These are phyloP conservation scores for Mycetomoellerius zeteki DNA, from an alignment of 1,140 invertebrate genomes.

Conservation along the genomic window DNA sequence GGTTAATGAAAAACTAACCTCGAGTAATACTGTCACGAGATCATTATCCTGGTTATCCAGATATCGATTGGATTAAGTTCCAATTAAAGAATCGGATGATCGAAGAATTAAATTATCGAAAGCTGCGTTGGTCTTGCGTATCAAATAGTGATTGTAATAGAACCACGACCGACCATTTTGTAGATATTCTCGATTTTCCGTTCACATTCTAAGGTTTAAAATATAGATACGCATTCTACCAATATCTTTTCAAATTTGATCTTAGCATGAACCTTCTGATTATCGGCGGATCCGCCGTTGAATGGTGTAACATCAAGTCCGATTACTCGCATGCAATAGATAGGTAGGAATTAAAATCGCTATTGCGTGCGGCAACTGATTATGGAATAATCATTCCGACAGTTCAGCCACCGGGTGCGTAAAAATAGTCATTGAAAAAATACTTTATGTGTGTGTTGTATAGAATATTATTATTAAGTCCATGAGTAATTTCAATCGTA, in stretches of 20 bases:
- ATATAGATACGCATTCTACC: neutral
- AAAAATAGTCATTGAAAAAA: neutral
- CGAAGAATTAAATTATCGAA: slow-evolving; percentile 15
- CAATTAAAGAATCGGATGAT: neutral
- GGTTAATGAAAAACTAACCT: slow-evolving; percentile 21
- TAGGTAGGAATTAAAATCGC: slow-evolving; percentile 38
- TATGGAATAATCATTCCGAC: slow-evolving; percentile 28
- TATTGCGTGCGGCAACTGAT: slow-evolving; percentile 38
- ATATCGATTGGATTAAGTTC: neutral
- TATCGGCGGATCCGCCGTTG: neutral
- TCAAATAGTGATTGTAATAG: neutral
- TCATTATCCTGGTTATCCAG: neutral
- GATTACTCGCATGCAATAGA: slow-evolving; percentile 1
- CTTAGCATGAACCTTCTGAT: neutral
- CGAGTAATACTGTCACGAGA: neutral
- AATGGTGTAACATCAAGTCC: neutral
- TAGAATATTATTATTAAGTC: slow-evolving; percentile 3
- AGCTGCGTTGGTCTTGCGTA: neutral
- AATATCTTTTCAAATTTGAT: neutral
- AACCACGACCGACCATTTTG: neutral
- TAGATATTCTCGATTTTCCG: neutral
- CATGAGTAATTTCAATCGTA: neutral
- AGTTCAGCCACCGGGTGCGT: neutral
- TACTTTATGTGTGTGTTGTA: neutral
- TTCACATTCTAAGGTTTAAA: neutral